Base-by-base conservation (phyloP, 2,888 invertebrate genomes). In the Leptopilina myrica region DNA sequence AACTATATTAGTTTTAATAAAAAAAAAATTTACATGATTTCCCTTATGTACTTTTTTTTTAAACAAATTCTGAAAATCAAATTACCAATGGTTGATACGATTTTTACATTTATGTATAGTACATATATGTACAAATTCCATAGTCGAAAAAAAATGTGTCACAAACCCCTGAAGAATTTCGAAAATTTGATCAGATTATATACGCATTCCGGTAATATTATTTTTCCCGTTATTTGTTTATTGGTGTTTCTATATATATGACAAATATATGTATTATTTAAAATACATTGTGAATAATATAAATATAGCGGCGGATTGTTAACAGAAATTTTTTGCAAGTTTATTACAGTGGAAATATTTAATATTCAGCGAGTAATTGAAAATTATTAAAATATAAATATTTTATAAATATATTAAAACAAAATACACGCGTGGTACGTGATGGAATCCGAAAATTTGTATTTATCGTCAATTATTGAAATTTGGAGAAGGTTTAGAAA, bases 121-220 rank as follows among this genome's bases (percentile, higher is more conserved):
- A 20, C 1, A 20, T 56, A 56, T 26, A 73, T 20, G 1, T 12
- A 12, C n/a, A 73, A 73, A 33, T 56, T 73, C 8, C 53, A 26
- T 73, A 78, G 20, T 76, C 49, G 79, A 56, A 80, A 80, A 83
- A 84, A 87, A 88, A 87, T 84, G 84, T 82, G 82, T 81, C 75
- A 78, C 78, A 76, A 85, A 81, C 77, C 88, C 80, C 86, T 77
- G 80, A 85, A 87, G 86, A 85, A 85, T 83, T 86, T 87, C 83
- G 84, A 80, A 85, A 89, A 88, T 89, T 85, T 87, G 86, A 86
- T 89, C 86, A 81, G 82, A 86, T 84, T 33, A 85, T 20, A 85
- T 80, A 80, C 56, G 46, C 78, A 49, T 20, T 46, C 79, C 79
- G 20, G 20, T 79, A 26, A 8, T 75, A 59, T 75, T 62, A 76